Base-by-base conservation (phyloP, 2,797 vertebrate genomes). In the Sibirionetta formosa region DNA sequence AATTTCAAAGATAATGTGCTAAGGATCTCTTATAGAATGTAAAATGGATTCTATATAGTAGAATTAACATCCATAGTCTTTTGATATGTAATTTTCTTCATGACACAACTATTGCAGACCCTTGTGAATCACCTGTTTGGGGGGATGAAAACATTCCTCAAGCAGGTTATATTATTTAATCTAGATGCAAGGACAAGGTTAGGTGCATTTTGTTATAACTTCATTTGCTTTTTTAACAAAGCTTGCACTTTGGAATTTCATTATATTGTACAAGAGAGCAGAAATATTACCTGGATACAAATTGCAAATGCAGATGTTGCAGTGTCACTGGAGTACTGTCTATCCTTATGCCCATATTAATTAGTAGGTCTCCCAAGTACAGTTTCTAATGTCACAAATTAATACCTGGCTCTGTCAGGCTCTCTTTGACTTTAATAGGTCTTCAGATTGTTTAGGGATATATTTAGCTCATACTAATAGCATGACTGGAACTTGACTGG, bases 41-140 rank as follows among this genome's bases (percentile, higher is more conserved):
- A 81, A 86, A 86, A 5, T 10, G 65, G 26, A 79, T 46, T 88
- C 36, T 26, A 36, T 27, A 50, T 16, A 61, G 33, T 42, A 72
- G 88, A 83, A 51, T n/a, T 56, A 29, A 86, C 23, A 61, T 42
- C 42, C 18, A 56, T 73, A 58, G 23, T 79, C 40, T 68, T 94
- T 80, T 8, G 4, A 65, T 46, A 83, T 66, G 65, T n/a, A 72
- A 88, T 94, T 93, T 94, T 91, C 72, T 83, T 90, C 57, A 27
- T 42, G 54, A 57, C 40, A 83, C 1, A 1, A 69, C 57, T 91
- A 27, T 54, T 81, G 29, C 54, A 96, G 73, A 88, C 69, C 80
- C 8, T 26, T 60, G 75, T 17, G 64, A 80, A 91, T 64, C 63
- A 10, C 29, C 31, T 66, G n/a, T 82, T 56, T 36, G 10, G 51